Evolutionary conservation across 2,888 invertebrate species (phyloP).

Genomic region (Conchocele bisecta): DNA sequence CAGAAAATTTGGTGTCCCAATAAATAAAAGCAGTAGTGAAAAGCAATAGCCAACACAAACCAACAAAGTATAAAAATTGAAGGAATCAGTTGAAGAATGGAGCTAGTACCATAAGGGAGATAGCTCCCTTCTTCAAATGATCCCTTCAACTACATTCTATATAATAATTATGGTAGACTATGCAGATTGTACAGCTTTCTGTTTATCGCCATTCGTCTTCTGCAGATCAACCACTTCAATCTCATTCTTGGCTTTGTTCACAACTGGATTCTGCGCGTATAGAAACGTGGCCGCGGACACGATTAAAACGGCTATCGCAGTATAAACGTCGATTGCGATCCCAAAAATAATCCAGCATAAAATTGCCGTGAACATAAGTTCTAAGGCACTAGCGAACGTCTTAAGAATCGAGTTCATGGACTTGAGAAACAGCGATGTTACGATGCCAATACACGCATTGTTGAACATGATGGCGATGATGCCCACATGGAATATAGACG

Average conservation of each 20-base stretch:
- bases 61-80: too few species aligned
- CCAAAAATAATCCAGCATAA: constrained; percentile 92
- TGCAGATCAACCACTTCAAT: too few species aligned
- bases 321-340: constrained; percentile 92
- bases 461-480: constrained; percentile 93
- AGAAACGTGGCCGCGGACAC: constrained; percentile 92
- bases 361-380: constrained; percentile 94
- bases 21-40: too few species aligned
- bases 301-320: constrained; percentile 90
- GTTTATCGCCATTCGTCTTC: too few species aligned
- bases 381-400: constrained; percentile 97
- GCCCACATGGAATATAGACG: constrained; percentile 84
- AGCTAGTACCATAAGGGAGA: too few species aligned
- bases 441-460: constrained; percentile 95
- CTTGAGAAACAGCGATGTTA: constrained; percentile 96
- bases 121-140: too few species aligned
- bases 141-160: too few species aligned
- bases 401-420: constrained; percentile 97
- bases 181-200: too few species aligned
- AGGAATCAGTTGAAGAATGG: too few species aligned
- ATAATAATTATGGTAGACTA: too few species aligned
- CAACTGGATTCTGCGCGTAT: constrained; percentile 95
- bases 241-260: constrained; percentile 76
- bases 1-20: too few species aligned
- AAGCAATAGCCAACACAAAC: too few species aligned